Conservation (phyloP, 2,797 vertebrate species). For the Acipenser transmontanus region DNA sequence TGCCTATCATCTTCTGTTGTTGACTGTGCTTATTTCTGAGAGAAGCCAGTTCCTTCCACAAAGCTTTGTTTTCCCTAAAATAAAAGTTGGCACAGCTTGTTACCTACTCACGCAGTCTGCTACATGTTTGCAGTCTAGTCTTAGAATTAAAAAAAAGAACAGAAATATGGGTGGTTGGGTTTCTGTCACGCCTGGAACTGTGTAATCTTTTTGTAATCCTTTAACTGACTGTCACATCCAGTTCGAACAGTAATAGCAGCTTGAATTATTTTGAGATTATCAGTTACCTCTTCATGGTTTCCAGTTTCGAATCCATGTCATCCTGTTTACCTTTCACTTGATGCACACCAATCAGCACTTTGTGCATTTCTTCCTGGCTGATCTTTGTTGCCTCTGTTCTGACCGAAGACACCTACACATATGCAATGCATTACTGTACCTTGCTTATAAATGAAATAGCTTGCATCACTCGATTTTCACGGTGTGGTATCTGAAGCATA, state of each 20-base stretch:
- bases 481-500: too few species aligned
- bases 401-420: constrained; percentile 8
- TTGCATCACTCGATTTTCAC: too few species aligned
- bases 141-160: background rate
- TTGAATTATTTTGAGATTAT: background rate
- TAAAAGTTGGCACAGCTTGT: background rate
- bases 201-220: background rate
- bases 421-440: background rate
- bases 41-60: constrained; percentile 8
- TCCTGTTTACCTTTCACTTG: constrained; percentile 16
- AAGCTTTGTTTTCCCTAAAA: constrained; percentile 7
- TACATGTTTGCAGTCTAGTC: too few species aligned
- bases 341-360: constrained; percentile 11
- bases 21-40: constrained; percentile 10
- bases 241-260: too few species aligned
- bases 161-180: background rate
- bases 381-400: constrained; percentile 14
- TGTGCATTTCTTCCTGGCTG: constrained; percentile 7
- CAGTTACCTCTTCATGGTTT: constrained; percentile 12
- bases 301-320: constrained; percentile 4
- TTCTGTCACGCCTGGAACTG: background rate
- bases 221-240: background rate
- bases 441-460: background rate
- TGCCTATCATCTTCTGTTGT: constrained; percentile 8
- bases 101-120: too few species aligned